Evolutionary conservation across 1,140 invertebrate species (phyloP).

Genomic region (Halyomorpha halys): DNA sequence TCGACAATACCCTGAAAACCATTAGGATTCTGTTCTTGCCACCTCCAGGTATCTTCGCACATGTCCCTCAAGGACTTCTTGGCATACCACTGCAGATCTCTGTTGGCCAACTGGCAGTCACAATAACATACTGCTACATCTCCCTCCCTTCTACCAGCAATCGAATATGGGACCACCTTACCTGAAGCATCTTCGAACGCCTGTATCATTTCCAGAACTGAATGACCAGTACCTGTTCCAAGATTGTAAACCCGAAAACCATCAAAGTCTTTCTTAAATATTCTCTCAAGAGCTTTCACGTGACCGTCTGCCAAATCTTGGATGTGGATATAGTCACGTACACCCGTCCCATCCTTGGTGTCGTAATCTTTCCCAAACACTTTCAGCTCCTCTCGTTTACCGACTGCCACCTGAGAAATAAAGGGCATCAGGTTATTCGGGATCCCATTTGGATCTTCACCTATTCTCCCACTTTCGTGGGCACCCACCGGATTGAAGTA

Average conservation of each 20-base stretch:
- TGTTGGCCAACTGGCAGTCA: slow-evolving; percentile 61
- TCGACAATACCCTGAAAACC: slow-evolving; percentile 42
- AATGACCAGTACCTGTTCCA: slow-evolving; percentile 90
- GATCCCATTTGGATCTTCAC: slow-evolving; percentile 90
- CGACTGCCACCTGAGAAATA: slow-evolving; percentile 90
- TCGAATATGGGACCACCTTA: slow-evolving; percentile 60
- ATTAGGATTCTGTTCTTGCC: slow-evolving; percentile 79
- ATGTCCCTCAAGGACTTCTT: slow-evolving; percentile 68
- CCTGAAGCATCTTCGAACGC: slow-evolving; percentile 74
- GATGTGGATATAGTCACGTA: slow-evolving; percentile 97
- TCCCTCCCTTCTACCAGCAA: slow-evolving; percentile 63
- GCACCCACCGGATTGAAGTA: slow-evolving; percentile 99
- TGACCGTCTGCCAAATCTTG: slow-evolving; percentile 89
- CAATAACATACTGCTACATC: slow-evolving; percentile 82
- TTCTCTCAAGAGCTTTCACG: slow-evolving; percentile 71
- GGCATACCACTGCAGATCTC: slow-evolving; percentile 74
- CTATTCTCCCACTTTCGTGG: slow-evolving; percentile 84
- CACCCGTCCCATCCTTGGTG: slow-evolving; percentile 90
- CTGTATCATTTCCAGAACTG: slow-evolving; percentile 52
- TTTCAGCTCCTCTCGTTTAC: slow-evolving; percentile 60
- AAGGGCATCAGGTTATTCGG: slow-evolving; percentile 98
- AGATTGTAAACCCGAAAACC: slow-evolving; percentile 86
- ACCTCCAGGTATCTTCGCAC: slow-evolving; percentile 85
- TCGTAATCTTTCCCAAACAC: slow-evolving; percentile 91
- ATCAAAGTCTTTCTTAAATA: slow-evolving; percentile 39